Evolutionary conservation across 2,888 invertebrate genomes (phyloP), one percentile per base, ranked within the genome.

Genomic region (Cerastis rubricosa): DNA sequence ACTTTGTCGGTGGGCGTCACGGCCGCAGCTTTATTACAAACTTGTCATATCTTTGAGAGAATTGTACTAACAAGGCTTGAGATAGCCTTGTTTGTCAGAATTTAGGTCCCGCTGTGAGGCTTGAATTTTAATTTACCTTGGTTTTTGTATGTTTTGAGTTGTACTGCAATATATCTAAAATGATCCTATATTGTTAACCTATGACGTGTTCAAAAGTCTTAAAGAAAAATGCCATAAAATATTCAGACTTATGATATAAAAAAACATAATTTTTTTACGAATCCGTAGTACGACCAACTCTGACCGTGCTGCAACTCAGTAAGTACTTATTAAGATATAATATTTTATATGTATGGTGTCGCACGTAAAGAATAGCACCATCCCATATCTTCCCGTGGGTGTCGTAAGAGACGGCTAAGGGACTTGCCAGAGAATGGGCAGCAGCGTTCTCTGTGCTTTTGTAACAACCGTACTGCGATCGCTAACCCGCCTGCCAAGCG

Each of bases 1-100:
- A 65, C 75, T 54, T 69, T 29, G 70, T 7, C 51, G n/a, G 76
- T 80, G 76, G 83, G 84, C 67, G 80, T 76, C 67, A 65, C 14
- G 71, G 35, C 61, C 45, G 57, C 29, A 6, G 57, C 59, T 61
- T 68, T 84, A 73, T 61, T 74, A 83, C 47, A 11, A 76, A 76
- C 47, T 64, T 69, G 57, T 67, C 66, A 84, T 79, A 71, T 80
- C 70, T 80, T 35, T 54, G 40, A 45, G 63, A 78, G 57, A 63
- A 71, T 81, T 54, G 35, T 80, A 47, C 68, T 72, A 73, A 74
- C 78, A 81, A 85, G 74, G 47, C 59, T 47, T 22, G 22, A 71
- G 71, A 78, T 73, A 73, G 78, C 71, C 45, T 9, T 65, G 17
- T 81, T 76, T 54, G 78, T 71, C 12, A 17, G 45, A 70, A 29